Evolutionary conservation across 2,797 vertebrate genomes (phyloP), one percentile per base, ranked within the genome.

Genomic region (Oreochromis grahami): DNA sequence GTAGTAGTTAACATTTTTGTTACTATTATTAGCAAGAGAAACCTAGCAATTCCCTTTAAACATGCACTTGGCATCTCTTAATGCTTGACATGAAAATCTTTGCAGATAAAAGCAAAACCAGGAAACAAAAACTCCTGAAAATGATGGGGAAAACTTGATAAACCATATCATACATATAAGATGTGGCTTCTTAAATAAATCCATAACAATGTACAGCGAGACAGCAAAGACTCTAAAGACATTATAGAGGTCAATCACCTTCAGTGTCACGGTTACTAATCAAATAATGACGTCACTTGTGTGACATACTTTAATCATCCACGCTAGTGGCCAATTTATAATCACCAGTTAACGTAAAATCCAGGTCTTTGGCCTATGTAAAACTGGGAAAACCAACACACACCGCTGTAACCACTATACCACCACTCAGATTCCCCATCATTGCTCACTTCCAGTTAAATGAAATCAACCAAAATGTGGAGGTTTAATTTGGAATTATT

Each of bases 361-460:
- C 43, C 68, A 32, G 68, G 26, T 50, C 43, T n/a, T 32, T 74
- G 68, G 15, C 24, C 24, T 48, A 9, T 48, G 43, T 19, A 4
- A 48, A 32, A n/a, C 2, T n/a, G 29, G 10, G 70, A 50, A 74
- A 74, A 19, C 26, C 26, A 74, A 63, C 32, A 36, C 19, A 38
- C 58, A 26, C 52, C 4, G 2, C n/a, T 65, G n/a, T 41, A 60
- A 34, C 15, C 24, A 38, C 63, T 43, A 41, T 6, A 70, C 21
- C 38, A 74, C 43, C 24, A 50, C 56, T 11, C 26, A 48, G 6
- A 29, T 26, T 7, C 26, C 15, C 26, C 17, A 74, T 19, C 26
- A 32, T 70, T n/a, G 26, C 43, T 50, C 43, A 74, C 10, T 32
- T 91, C 77, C 81, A 86, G 38, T 89, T 84, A 78, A 86, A 85